These are phyloP conservation scores for Hemaris fuciformis DNA, from an alignment of 2,888 invertebrate genomes.

Conservation along the genomic window DNA sequence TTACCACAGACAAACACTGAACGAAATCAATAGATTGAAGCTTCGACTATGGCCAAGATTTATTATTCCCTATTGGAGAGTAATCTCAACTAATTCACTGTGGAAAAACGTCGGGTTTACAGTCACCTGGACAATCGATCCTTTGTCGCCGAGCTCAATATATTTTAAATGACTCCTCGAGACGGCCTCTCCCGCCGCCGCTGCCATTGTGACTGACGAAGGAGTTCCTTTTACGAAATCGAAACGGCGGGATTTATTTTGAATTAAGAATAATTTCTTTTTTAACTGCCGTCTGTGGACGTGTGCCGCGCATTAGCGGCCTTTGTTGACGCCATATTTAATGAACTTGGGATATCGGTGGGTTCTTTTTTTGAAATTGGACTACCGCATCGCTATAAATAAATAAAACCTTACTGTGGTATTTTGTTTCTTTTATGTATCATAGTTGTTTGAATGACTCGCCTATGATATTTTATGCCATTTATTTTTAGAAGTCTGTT, in stretches of 20 bases:
- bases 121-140: constrained; percentile 66
- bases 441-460: background rate
- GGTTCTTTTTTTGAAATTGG: constrained; percentile 35
- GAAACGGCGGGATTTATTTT: constrained; percentile 57
- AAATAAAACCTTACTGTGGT: background rate
- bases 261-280: constrained; percentile 78
- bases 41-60: constrained; percentile 60
- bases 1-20: constrained; percentile 64
- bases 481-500: no score
- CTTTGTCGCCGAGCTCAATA: constrained; percentile 73
- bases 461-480: no score
- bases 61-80: constrained; percentile 73
- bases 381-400: constrained; percentile 51
- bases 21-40: constrained; percentile 67
- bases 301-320: constrained; percentile 77
- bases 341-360: constrained; percentile 59
- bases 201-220: constrained; percentile 68
- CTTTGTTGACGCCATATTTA: constrained; percentile 69
- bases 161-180: constrained; percentile 76
- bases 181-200: constrained; percentile 59
- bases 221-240: constrained; percentile 59
- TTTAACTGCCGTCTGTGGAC: constrained; percentile 72
- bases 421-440: background rate
- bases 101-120: constrained; percentile 71
- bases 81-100: constrained; percentile 78